Base-by-base conservation (phyloP, 2,113 vertebrate species). In the Silurus glanis region DNA sequence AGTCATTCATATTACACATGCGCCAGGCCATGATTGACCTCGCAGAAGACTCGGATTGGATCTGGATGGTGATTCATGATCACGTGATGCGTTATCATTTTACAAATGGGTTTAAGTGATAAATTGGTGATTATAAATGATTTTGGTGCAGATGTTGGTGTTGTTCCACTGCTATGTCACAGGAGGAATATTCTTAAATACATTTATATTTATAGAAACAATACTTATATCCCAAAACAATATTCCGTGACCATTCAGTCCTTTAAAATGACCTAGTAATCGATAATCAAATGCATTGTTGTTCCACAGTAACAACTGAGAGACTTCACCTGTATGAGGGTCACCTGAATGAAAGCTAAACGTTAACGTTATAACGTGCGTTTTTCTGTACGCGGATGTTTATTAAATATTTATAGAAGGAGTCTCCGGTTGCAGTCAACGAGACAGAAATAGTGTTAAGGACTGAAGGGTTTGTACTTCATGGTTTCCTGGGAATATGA, bases 341-440 rank as follows among this genome's bases (percentile, higher is more conserved):
- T 7, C 13, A 45, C 13, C 28, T 71, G 21, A 72, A 72, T 47
- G 6, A 76, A 76, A 8, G 9, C n/a, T 16, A 53, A 25, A 37
- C 37, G 37, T 37, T 37, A 37, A 37, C 37, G 37, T 37, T 28
- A 67, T 14, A 67, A 67, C 21, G 37, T 49, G 47, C 37, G 21
- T n/a, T 6, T 69, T 69, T 69, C 14, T 12, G 25, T 69, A 16
- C 17, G 66, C 0, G 37, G 72, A 51, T 19, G 6, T 51, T 74
- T 67, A 21, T 74, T 12, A 75, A 75, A 75, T 75, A 75, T 75
- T 75, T 75, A 75, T 6, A 53, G 10, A 75, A 53, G 47, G 72
- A 53, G 72, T 51, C 47, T 51, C 47, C 72, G n/a, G 47, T 75
- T 75, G n/a, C 21, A 75, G 21, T 75, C 10, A 53, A 5, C 5